phyloP scores from a whole-genome alignment of 2,888 invertebrate species.

The Acheta domesticus region DNA sequence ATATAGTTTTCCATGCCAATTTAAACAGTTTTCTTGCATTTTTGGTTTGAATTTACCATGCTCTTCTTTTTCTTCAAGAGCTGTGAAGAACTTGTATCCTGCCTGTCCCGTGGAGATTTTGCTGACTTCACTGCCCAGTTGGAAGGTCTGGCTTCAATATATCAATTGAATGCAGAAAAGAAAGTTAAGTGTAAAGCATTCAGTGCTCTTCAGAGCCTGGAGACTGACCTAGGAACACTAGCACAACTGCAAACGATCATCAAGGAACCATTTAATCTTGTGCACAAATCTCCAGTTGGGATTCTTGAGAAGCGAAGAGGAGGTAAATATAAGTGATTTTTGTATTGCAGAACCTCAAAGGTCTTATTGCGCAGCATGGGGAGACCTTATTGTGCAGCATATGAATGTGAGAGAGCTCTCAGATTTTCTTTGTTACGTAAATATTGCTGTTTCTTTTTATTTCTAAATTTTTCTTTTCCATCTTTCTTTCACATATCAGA shows the following conservation, averaged over 20 bases:
- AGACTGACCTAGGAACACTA: slow-evolving; percentile 79
- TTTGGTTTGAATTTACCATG: no score
- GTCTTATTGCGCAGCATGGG: no score
- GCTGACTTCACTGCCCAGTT: slow-evolving; percentile 87
- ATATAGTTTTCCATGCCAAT: no score
- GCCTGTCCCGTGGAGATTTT: slow-evolving; percentile 81
- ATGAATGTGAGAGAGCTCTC: no score
- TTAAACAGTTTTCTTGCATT: no score
- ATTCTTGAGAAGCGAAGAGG: slow-evolving; percentile 77
- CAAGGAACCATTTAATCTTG: slow-evolving; percentile 67
- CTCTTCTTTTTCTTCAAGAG: slow-evolving; percentile 58
- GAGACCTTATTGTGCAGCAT: no score
- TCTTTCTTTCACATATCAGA: no score
- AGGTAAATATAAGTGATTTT: slow-evolving; percentile 50
- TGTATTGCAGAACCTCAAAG: no score
- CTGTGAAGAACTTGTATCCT: slow-evolving; percentile 82
- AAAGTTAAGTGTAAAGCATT: slow-evolving; percentile 93
- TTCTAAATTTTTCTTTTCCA: no score
- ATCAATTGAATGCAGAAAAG: slow-evolving; percentile 91
- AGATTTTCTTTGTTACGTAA: no score
- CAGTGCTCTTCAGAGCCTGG: slow-evolving; percentile 85
- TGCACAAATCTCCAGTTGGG: slow-evolving; percentile 88
- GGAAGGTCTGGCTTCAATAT: slow-evolving; percentile 86
- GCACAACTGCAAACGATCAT: slow-evolving; percentile 74
- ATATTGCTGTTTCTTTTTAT: no score